Evolutionary conservation across 2,113 vertebrate genomes (phyloP), one percentile per base, ranked within the genome.

Genomic region (Columba livia): DNA sequence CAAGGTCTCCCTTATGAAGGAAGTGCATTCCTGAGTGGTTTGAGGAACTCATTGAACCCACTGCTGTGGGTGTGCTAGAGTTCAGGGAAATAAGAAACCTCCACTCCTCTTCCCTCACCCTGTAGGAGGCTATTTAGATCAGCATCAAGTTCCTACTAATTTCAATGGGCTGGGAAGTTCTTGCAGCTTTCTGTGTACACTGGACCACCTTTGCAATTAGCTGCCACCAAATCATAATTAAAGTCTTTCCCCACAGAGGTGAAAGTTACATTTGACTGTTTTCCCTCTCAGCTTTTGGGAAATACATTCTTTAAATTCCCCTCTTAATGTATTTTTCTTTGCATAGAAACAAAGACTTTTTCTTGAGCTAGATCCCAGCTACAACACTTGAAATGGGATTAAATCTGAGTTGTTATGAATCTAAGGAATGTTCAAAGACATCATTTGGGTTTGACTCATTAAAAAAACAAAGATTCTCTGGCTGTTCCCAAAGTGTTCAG

Each of bases 401-500:
- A 86, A 93, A 57, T 72, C 53, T 81, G 69, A 62, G 50, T 79
- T 92, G 65, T 82, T 93, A 62, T n/a, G 81, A 90, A 65, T 61
- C 70, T 79, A 69, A 89, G 73, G 26, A 88, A 75, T 8, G 4
- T 84, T 92, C 73, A 90, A 88, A 91, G 64, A 71, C 44, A 40
- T 88, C 13, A 12, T 64, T 93, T 94, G 57, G 19, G 79, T 90
- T 90, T 86, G 72, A 58, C 79, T 90, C 72, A 83, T 93, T 95
- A 93, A 88, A 94, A 58, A 57, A 92, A n/a, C 28, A 36, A 85
- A 70, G 82, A 75, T 40, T 81, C 61, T 36, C 61, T 62, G 70
- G 31, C 66, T 88, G 86, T 79, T 96, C 89, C 91, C 91, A 73
- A 47, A 89, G 90, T 89, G 80, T 90, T 90, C 73, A 86, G 69